Evolutionary conservation across 2,888 invertebrate species (phyloP).

Genomic region (Acanthococcus lagerstroemiae): DNA sequence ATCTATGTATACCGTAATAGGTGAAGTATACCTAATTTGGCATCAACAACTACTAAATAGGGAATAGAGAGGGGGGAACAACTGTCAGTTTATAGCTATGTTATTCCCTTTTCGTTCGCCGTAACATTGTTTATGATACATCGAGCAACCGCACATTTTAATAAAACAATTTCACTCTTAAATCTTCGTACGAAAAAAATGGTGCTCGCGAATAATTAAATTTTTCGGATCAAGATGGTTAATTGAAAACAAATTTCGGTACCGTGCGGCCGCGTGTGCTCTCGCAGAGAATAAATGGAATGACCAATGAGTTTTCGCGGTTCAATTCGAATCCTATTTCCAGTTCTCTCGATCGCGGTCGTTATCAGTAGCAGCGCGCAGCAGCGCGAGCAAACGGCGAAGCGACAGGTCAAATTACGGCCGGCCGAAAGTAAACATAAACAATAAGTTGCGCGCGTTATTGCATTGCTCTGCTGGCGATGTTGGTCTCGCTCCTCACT

Average conservation of each 20-base stretch:
- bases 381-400: too few relatives aligned
- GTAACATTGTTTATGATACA: slow-evolving; percentile 30
- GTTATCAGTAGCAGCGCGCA: background rate
- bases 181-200: background rate
- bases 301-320: background rate
- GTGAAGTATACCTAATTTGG: slow-evolving; percentile 72
- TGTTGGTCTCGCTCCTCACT: background rate
- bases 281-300: background rate
- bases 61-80: slow-evolving; percentile 41
- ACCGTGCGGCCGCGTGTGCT: background rate
- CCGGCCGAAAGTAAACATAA: slow-evolving; percentile 7
- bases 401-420: slow-evolving; percentile 22
- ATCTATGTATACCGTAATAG: slow-evolving; percentile 52
- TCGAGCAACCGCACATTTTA: slow-evolving; percentile 27
- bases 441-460: slow-evolving; percentile 27
- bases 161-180: slow-evolving; percentile 21
- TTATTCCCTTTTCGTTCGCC: slow-evolving; percentile 30
- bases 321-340: background rate
- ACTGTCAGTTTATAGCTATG: slow-evolving; percentile 29
- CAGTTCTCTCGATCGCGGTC: background rate
- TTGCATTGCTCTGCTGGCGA: background rate
- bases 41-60: slow-evolving; percentile 70
- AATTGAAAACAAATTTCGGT: slow-evolving; percentile 6
- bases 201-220: too few relatives aligned
- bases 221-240: slow-evolving; percentile 8